Evolutionary conservation across 2,113 vertebrate species (phyloP), one percentile per base, ranked within the genome.

Genomic region (Poecilia latipinna): DNA sequence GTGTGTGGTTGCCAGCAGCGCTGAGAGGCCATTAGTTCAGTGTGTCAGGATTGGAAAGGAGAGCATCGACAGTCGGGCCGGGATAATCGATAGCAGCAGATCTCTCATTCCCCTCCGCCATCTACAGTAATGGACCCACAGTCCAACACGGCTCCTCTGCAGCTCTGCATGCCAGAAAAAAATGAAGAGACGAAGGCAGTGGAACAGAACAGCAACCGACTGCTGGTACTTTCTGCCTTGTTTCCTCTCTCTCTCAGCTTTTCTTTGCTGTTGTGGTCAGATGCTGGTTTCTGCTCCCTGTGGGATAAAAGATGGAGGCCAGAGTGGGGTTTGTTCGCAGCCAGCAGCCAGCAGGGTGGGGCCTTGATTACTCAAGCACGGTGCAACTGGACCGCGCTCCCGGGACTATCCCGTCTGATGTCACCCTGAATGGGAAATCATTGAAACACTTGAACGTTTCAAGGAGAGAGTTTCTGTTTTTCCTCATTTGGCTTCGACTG

Each of bases 391-490:
- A 79, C 42, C 3, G 35, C 61, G 61, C 80, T 82, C 81, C 17
- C 7, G 72, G 84, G 88, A 88, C 84, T 75, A 75, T 86, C 86
- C 86, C 76, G 29, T 84, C 85, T 90, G 90, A 91, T 78, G 83
- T 91, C 89, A 91, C 67, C 68, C 64, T 26, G 61, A 42, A 71
- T 79, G 73, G 85, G 78, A 86, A 72, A 77, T 86, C 19, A 89
- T 71, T 78, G 28, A 68, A 61, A 42, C 61, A 73, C 84, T 80
- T 78, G 89, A 83, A 86, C 86, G 77, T 82, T 83, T 60, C 26
- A 32, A 17, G 13, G n/a, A 32, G 15, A 31, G 13, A 32, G 17
- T 15, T 17, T 17, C 12, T 31, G 12, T 8, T 10, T 64, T 19
- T 33, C 29, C 10, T 57, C 51, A 57, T n/a, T n/a, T 0, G 22